Evolutionary conservation across 2,888 invertebrate species (phyloP).

Genomic region (Amphipyra berbera): DNA sequence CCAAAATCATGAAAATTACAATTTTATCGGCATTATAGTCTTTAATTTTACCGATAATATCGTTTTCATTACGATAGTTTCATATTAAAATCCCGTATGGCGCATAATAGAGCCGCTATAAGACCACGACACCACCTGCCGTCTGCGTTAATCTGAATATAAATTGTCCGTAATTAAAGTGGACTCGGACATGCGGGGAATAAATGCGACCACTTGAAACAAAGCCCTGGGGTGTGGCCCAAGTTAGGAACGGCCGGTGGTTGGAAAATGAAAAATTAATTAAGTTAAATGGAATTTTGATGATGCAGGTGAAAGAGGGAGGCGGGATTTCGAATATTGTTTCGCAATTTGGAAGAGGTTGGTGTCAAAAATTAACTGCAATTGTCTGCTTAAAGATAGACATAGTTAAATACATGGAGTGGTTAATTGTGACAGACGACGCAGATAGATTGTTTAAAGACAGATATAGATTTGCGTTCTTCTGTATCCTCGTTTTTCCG

Average conservation of each 20-base stretch:
- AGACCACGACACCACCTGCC: slow-evolving; percentile 77
- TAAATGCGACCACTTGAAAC: slow-evolving; percentile 88
- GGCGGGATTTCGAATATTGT: too few relatives aligned
- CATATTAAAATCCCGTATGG: slow-evolving; percentile 76
- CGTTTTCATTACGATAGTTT: slow-evolving; percentile 60
- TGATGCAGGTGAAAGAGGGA: too few relatives aligned
- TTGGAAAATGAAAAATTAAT: not conserved
- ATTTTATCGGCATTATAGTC: not conserved
- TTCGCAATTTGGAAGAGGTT: too few relatives aligned
- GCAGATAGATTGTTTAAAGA: too few relatives aligned
- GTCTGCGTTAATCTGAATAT: slow-evolving; percentile 87
- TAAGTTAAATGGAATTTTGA: too few relatives aligned
- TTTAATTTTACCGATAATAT: not conserved
- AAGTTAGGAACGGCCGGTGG: slow-evolving; percentile 39
- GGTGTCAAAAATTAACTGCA: too few relatives aligned
- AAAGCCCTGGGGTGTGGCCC: slow-evolving; percentile 73
- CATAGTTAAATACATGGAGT: too few relatives aligned
- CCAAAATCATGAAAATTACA: not conserved
- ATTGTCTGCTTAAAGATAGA: too few relatives aligned
- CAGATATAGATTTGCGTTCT: too few relatives aligned
- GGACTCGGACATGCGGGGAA: slow-evolving; percentile 86
- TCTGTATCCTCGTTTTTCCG: too few relatives aligned
- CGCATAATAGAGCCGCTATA: slow-evolving; percentile 68
- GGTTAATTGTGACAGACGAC: too few relatives aligned
- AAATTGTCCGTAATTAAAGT: slow-evolving; percentile 90